phyloP scores from a whole-genome alignment of 2,113 vertebrate genomes.

The Pomatostomus ruficeps region DNA sequence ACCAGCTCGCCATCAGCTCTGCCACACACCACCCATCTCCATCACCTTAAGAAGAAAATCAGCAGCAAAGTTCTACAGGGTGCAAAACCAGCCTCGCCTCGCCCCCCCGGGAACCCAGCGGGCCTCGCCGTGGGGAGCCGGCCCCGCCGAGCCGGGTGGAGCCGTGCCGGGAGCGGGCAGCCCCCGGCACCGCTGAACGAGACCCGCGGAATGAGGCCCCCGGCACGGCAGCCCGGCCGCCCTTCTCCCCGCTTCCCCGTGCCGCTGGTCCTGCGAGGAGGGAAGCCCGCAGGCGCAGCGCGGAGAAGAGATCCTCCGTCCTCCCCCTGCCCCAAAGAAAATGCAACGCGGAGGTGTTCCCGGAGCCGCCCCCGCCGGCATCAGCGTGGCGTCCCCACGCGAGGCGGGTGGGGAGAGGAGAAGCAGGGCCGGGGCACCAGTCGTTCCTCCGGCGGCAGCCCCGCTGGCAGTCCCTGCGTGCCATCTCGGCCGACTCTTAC shows the following conservation, averaged over 20 bases:
- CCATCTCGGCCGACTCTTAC: background rate
- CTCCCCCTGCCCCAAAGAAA: background rate
- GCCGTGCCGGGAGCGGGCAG: background rate
- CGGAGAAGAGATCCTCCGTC: background rate
- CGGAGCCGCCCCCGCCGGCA: background rate
- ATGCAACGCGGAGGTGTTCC: background rate
- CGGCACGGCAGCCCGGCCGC: background rate
- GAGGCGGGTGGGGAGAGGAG: background rate
- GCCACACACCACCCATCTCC: background rate
- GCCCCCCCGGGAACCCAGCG: background rate
- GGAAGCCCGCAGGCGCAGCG: background rate
- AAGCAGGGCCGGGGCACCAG: background rate
- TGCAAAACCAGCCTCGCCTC: background rate
- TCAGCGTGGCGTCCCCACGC: background rate
- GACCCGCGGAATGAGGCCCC: background rate
- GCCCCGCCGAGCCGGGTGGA: background rate
- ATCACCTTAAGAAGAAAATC: background rate
- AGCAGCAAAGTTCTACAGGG: background rate
- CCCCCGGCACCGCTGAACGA: too few species aligned
- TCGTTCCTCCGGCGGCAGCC: background rate
- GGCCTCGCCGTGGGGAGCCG: background rate
- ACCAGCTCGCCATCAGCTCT: background rate
- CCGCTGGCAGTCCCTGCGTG: background rate
- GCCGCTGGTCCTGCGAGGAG: background rate
- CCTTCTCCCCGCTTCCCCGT: background rate